A percentile compares a stretch with the other conserved stretches of the same genome.
Evolutionary conservation across 2,888 invertebrate species (phyloP).

Genomic region (Macroteleia sp.): DNA sequence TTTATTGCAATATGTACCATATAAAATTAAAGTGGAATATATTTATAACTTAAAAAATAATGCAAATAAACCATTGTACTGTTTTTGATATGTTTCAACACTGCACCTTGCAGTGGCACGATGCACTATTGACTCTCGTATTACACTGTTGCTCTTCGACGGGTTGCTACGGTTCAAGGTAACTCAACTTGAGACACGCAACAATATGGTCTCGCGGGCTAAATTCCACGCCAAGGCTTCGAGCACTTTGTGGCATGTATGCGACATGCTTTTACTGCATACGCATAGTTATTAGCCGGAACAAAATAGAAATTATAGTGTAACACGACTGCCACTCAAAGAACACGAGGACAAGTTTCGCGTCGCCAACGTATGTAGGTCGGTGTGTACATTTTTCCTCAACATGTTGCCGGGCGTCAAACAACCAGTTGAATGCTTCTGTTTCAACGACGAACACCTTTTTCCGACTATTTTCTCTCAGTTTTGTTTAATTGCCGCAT

Average conservation of each 20-base stretch:
- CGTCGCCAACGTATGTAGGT: slow-evolving; percentile 39
- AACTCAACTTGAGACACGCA: slow-evolving; percentile 54
- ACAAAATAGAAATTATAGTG: slow-evolving; percentile 44
- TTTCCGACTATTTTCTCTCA: slow-evolving; percentile 8
- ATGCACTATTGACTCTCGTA: slow-evolving; percentile 10
- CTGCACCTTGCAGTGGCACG: slow-evolving; percentile 15
- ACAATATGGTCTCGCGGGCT: slow-evolving; percentile 47
- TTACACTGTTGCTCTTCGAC: slow-evolving; percentile 19
- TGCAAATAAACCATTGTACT: too few relatives aligned
- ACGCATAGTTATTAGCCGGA: slow-evolving; percentile 51
- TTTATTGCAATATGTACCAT: too few relatives aligned
- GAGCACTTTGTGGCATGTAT: slow-evolving; percentile 25
- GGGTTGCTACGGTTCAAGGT: slow-evolving; percentile 55
- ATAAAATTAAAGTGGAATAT: too few relatives aligned
- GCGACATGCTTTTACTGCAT: slow-evolving; percentile 48
- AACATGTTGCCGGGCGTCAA: slow-evolving; percentile 2
- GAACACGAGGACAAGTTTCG: slow-evolving; percentile 36
- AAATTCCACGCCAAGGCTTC: slow-evolving; percentile 59
- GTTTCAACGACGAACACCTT: background rate
- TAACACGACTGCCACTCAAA: slow-evolving; percentile 12
- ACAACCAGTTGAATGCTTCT: background rate
- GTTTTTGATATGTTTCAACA: too few relatives aligned
- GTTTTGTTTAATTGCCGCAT: too few relatives aligned
- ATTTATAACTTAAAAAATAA: too few relatives aligned
- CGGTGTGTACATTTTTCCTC: slow-evolving; percentile 32